These are phyloP conservation scores for Muscina levida DNA, from an alignment of 2,888 invertebrate genomes.

Conservation along the genomic window DNA sequence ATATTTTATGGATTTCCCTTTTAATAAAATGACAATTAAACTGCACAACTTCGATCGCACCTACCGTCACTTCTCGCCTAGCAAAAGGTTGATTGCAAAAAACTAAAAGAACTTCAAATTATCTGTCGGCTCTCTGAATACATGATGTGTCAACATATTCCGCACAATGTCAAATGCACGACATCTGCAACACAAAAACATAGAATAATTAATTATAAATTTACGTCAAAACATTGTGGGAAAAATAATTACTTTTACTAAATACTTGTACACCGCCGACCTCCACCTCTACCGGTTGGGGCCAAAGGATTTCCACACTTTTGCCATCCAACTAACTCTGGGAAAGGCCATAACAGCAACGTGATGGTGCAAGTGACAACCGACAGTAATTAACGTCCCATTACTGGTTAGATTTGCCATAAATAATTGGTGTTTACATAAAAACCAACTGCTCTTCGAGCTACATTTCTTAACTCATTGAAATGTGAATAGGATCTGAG, in stretches of 20 bases:
- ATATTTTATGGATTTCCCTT: too few species aligned
- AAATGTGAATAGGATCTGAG: slow-evolving; percentile 29
- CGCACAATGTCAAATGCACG: slow-evolving; percentile 38
- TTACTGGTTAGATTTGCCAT: slow-evolving; percentile 79
- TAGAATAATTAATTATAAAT: slow-evolving; percentile 64
- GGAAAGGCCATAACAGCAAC: neutral
- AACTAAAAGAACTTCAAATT: too few species aligned
- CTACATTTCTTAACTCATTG: slow-evolving; percentile 39
- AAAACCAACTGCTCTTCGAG: slow-evolving; percentile 10
- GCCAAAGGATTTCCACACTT: too few species aligned
- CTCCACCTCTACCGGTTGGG: slow-evolving; percentile 37
- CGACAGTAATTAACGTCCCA: slow-evolving; percentile 79
- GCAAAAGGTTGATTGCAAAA: too few species aligned
- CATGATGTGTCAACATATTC: neutral
- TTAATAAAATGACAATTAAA: too few species aligned
- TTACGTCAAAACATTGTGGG: slow-evolving; percentile 59
- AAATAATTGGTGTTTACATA: slow-evolving; percentile 76
- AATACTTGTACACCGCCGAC: slow-evolving; percentile 7
- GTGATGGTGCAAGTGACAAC: slow-evolving; percentile 71
- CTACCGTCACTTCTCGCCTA: too few species aligned
- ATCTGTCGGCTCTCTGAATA: too few species aligned
- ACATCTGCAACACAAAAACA: slow-evolving; percentile 47
- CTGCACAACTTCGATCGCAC: too few species aligned
- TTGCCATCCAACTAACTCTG: slow-evolving; percentile 27
- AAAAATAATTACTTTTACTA: slow-evolving; percentile 58